Evolutionary conservation across 2,888 invertebrate genomes (phyloP).

Genomic region (Ochropacha duplaris): DNA sequence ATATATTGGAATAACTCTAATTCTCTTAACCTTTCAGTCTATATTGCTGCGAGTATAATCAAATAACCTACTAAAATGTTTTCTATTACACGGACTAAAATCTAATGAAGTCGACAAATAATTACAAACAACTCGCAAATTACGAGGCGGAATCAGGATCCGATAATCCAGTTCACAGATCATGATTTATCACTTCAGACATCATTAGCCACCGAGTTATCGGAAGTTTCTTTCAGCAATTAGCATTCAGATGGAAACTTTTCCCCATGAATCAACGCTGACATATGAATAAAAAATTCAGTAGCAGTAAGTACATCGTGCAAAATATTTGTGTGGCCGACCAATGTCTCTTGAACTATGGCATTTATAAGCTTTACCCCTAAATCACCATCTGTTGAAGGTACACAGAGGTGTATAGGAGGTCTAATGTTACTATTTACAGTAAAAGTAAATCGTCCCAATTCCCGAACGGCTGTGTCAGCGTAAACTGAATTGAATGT

Average conservation of each 20-base stretch:
- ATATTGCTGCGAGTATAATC: no score
- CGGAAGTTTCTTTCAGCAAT: conserved; percentile 17
- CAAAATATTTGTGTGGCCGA: neutral
- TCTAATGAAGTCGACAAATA: no score
- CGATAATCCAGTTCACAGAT: conserved; percentile 21
- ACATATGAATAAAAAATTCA: neutral
- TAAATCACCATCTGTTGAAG: neutral
- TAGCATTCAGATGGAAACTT: conserved; percentile 16
- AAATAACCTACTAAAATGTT: no score
- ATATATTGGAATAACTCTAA: no score
- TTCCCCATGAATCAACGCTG: conserved; percentile 16
- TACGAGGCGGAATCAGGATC: neutral
- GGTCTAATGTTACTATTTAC: conserved; percentile 26
- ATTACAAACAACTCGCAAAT: no score
- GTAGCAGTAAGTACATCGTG: neutral
- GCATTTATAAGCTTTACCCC: neutral
- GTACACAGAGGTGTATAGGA: conserved; percentile 3
- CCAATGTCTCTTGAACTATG: neutral
- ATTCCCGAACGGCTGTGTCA: conserved; percentile 33
- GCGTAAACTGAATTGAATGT: conserved; percentile 16
- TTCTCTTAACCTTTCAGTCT: no score
- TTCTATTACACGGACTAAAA: no score
- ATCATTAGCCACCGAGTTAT: conserved; percentile 16
- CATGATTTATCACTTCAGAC: conserved; percentile 23
- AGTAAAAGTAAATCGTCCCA: conserved; percentile 31